These are phyloP conservation scores for Phallusia fumigata DNA, from an alignment of 23 tunicate genomes.

Conservation along the genomic window DNA sequence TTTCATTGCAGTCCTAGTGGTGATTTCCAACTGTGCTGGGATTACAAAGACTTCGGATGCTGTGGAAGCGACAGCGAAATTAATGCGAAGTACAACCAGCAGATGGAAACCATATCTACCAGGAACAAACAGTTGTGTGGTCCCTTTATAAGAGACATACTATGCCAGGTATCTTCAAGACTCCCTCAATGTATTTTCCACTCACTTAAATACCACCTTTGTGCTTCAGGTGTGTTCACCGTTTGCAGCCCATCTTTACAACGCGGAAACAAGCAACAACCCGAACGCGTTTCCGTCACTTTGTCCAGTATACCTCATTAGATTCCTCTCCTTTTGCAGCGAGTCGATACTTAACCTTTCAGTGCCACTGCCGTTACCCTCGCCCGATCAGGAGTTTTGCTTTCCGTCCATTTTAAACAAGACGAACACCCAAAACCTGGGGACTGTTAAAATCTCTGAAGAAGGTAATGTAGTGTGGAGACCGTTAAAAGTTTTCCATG, in stretches of 20 bases:
- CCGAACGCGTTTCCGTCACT: constrained; percentile 55
- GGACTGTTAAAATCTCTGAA: neutral
- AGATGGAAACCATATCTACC: neutral
- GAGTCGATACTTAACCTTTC: neutral
- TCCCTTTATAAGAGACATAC: constrained; percentile 24
- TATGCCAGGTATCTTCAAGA: constrained; percentile 58
- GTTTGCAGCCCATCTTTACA: constrained; percentile 80
- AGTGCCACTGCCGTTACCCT: neutral
- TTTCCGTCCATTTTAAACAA: constrained; percentile 44
- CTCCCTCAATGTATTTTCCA: neutral
- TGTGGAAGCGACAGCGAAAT: constrained; percentile 44
- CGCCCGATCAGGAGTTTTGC: constrained; percentile 54
- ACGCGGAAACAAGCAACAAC: constrained; percentile 44
- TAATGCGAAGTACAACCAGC: neutral
- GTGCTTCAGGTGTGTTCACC: constrained; percentile 75
- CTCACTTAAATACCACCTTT: neutral
- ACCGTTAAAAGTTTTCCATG: too few species aligned
- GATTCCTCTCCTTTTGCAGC: constrained; percentile 13
- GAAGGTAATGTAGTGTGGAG: neutral
- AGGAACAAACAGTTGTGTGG: constrained; percentile 4
- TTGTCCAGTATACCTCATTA: constrained; percentile 34
- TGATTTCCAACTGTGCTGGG: constrained; percentile 26
- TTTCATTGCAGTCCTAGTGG: constrained; percentile 22
- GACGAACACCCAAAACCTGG: constrained; percentile 25
- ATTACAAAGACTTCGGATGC: constrained; percentile 65